Base-by-base conservation (phyloP, 2,797 vertebrate genomes). In the Garrulus glandarius region DNA sequence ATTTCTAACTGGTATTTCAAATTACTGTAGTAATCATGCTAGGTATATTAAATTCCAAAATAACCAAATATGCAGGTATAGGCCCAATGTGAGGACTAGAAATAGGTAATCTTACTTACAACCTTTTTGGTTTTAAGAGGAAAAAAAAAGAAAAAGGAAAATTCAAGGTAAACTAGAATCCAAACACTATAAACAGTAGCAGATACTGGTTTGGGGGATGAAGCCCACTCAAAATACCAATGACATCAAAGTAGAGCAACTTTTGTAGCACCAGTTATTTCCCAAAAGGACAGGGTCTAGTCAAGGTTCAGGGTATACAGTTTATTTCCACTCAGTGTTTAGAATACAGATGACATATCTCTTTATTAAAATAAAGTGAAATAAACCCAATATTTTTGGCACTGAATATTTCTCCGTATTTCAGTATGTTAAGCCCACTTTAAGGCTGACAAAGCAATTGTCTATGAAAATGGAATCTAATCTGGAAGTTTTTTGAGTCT, bases 91-190 rank as follows among this genome's bases (percentile, higher is more conserved):
- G 80, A 95, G 65, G 57, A 96, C 83, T 87, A 95, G 60, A 96
- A 92, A 67, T 85, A 70, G 52, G 21, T 57, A 64, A 64, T 86
- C 76, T 80, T 87, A 80, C 59, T 95, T 77, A 68, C 15, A 76
- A 18, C 22, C 32, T 56, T 57, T 41, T 80, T 87, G 26, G 13
- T 41, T 30, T 34, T 20, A 30, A 63, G 34, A 14, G n/a, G 4
- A 36, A 15, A 76, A 47, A 19, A 80, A 64, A 71, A 82, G 41
- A 43, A 18, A 89, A 81, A 95, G 26, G 69, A 74, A 87, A 96
- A 93, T 80, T 94, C 77, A 94, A 97, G 80, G 83, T 92, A 95
- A 96, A 95, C 89, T 95, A 92, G 92, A 96, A 94, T 68, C 70
- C 63, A 84, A 17, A 20, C 12, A 9, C 52, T 59, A 21, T 61